Evolutionary conservation across 2,888 invertebrate genomes (phyloP).

Genomic region (Phoenoteleia sp.): DNA sequence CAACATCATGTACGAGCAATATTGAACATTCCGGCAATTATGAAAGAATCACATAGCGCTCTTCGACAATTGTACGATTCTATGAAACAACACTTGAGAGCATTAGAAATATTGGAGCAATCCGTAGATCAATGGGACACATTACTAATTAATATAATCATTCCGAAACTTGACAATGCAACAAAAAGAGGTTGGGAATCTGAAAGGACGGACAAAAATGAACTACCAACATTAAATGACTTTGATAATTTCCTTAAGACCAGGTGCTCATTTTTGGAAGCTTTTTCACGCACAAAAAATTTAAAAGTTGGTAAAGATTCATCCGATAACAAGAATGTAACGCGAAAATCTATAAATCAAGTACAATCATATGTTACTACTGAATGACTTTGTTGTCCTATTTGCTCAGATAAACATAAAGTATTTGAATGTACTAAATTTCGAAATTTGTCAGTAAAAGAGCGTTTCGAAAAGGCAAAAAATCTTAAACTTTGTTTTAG

Average conservation of each 20-base stretch:
- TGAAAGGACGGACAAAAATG: neutral
- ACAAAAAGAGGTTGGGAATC: conserved; percentile 13
- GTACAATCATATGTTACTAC: neutral
- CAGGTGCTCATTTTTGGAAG: conserved; percentile 15
- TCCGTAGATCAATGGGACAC: conserved; percentile 17
- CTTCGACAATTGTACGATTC: neutral
- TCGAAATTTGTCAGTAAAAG: neutral
- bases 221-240: conserved; percentile 9
- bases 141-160: neutral
- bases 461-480: neutral
- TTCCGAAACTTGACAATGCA: conserved; percentile 7
- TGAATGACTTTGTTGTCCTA: neutral
- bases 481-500: conserved; percentile 1
- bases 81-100: neutral
- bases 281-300: neutral
- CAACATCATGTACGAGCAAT: conserved; percentile 14
- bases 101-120: neutral
- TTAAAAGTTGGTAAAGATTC: neutral
- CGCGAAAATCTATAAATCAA: neutral
- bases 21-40: neutral
- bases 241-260: conserved; percentile 19
- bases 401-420: neutral
- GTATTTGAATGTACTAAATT: conserved; percentile 2
- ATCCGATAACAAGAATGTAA: neutral
- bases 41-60: neutral